phyloP scores from a whole-genome alignment of 2,888 invertebrate species.

The Tenthredo amoena region DNA sequence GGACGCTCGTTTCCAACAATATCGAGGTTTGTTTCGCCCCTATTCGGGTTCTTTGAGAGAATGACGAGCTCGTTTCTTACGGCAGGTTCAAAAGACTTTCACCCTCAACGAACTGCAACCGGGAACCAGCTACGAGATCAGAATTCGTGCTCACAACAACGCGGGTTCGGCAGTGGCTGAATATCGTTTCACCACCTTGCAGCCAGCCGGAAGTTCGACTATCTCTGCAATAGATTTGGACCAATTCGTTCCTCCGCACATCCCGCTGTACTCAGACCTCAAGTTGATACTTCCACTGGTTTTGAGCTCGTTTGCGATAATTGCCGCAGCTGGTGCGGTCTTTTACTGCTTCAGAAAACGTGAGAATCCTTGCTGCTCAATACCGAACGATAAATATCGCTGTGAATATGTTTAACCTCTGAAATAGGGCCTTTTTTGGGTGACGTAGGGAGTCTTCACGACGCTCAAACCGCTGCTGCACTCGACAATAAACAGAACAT shows the following conservation, averaged over 20 bases:
- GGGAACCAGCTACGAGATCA: slow-evolving; percentile 80
- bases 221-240: slow-evolving; percentile 73
- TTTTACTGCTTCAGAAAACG: slow-evolving; percentile 77
- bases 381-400: background rate
- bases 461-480: slow-evolving; percentile 76
- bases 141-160: slow-evolving; percentile 88
- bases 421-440: slow-evolving; percentile 83
- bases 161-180: slow-evolving; percentile 91
- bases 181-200: slow-evolving; percentile 92
- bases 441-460: slow-evolving; percentile 75
- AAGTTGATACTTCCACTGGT: slow-evolving; percentile 75
- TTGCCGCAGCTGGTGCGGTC: slow-evolving; percentile 75
- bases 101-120: slow-evolving; percentile 89
- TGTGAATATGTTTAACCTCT: slow-evolving; percentile 70
- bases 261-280: slow-evolving; percentile 73
- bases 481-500: slow-evolving; percentile 77
- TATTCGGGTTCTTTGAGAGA: slow-evolving; percentile 54
- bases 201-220: slow-evolving; percentile 85
- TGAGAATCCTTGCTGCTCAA: slow-evolving; percentile 57
- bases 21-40: slow-evolving; percentile 79
- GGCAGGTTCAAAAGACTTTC: slow-evolving; percentile 85
- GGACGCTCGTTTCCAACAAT: slow-evolving; percentile 90
- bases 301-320: slow-evolving; percentile 74
- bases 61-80: background rate
- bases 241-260: slow-evolving; percentile 74